Percentiles rank a stretch among this genome's conserved stretches.
These are phyloP conservation scores for Grus americana DNA, from an alignment of 2,113 vertebrate species.

Conservation along the genomic window DNA sequence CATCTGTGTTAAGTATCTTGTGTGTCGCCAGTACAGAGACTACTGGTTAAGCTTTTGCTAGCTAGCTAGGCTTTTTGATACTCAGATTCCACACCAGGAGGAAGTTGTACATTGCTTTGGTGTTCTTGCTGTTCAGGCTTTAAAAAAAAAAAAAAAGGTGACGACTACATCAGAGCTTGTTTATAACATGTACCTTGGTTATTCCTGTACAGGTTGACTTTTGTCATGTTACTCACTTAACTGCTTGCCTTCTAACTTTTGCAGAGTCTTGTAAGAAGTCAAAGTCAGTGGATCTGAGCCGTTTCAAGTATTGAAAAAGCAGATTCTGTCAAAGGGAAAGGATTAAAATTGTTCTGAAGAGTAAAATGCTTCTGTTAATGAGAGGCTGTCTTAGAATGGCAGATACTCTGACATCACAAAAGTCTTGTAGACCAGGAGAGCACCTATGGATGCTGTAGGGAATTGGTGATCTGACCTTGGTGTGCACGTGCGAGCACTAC, in stretches of 20 bases:
- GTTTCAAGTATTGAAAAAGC: background rate
- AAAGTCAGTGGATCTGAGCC: background rate
- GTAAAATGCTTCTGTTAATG: background rate
- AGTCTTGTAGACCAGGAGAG: background rate
- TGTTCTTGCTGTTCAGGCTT: background rate
- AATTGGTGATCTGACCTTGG: background rate
- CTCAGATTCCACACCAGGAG: background rate
- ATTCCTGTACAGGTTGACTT: background rate
- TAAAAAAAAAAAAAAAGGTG: background rate
- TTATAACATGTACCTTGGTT: background rate
- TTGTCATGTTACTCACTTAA: background rate
- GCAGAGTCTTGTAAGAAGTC: background rate
- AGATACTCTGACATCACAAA: accelerated
- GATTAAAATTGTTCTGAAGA: background rate
- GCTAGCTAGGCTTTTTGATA: background rate
- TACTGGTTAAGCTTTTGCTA: background rate
- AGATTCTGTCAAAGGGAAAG: background rate
- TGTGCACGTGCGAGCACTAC: accelerated
- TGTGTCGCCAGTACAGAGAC: background rate
- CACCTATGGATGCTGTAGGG: background rate
- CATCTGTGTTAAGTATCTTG: background rate
- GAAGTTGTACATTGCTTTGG: background rate
- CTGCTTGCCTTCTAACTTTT: background rate
- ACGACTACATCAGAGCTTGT: background rate
- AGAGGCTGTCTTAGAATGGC: background rate